Base-by-base conservation (phyloP, 2,113 vertebrate species). In the Tupaia chinensis region DNA sequence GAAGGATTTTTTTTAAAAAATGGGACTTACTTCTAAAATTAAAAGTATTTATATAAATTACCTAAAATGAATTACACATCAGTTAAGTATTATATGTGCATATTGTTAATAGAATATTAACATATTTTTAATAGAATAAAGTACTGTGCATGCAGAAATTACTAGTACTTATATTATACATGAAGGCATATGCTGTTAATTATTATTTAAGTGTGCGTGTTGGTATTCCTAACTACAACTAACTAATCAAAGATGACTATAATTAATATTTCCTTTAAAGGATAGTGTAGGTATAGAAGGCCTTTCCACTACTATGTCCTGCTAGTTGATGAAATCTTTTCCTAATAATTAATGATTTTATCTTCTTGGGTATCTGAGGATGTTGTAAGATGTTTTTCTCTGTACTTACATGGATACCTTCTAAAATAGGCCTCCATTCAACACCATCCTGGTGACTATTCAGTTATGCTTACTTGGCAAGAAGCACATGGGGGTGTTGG, bases 301-400 rank as follows among this genome's bases (percentile, higher is more conserved):
- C 12, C 65, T 92, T 92, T 97, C 87, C 61, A 95, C 15, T 77
- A 79, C 87, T 70, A 27, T 84, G 94, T 72, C 19, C 11, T 83
- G 82, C 44, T 90, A 34, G 66, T 84, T 65, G 96, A 7, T 66
- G 20, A 72, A 61, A 44, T 88, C 32, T 61, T 97, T 98, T 96
- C 85, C 96, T 92, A 54, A 66, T n/a, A 54, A 3, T 92, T 79
- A 77, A 95, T 95, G 34, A 1, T 16, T 70, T 63, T 95, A 83
- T 66, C 68, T 70, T 70, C 69, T 17, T 32, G 10, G 69, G 56
- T 61, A 89, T 95, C 34, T 77, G 92, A 87, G 53, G 80, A 91
- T 92, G 82, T 81, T 97, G 63, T 63, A 88, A 93, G 93, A 95
- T 83, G 95, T 81, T 87, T 65, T 95, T 97, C 95, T 89, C 0